Evolutionary conservation across 2,797 vertebrate genomes (phyloP).

Genomic region (Premnoplex brunnescens): DNA sequence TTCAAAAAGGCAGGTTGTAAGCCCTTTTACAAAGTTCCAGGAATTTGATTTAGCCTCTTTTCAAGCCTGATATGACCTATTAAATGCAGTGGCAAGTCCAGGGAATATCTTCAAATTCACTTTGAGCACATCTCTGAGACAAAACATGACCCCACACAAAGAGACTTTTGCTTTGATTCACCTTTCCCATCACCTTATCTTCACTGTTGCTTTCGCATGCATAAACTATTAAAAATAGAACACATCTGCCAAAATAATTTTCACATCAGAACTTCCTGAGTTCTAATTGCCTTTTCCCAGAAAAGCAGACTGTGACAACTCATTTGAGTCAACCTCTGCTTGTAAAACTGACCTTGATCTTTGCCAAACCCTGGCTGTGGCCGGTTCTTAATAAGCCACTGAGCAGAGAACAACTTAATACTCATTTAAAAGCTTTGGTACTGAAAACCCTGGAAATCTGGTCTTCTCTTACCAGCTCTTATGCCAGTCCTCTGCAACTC

Average conservation of each 20-base stretch:
- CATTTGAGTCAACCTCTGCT: not conserved
- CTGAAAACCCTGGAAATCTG: not conserved
- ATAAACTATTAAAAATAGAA: not conserved
- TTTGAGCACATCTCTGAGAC: not conserved
- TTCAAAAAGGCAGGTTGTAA: not conserved
- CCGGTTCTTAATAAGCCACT: not conserved
- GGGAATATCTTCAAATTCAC: not conserved
- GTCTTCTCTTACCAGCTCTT: not conserved
- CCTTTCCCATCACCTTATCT: not conserved
- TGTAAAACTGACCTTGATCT: not conserved
- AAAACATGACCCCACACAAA: not conserved
- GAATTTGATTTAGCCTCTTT: not conserved
- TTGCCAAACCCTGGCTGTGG: not conserved
- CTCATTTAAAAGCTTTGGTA: not conserved
- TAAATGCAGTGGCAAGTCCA: not conserved
- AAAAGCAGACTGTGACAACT: not conserved
- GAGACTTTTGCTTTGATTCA: not conserved
- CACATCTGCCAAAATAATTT: not conserved
- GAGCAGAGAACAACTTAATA: not conserved
- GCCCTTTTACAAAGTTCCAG: not conserved
- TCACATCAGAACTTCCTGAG: not conserved
- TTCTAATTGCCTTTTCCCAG: not conserved
- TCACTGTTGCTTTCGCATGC: not conserved
- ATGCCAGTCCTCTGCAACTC: not conserved
- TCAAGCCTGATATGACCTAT: not conserved